These are phyloP conservation scores for Andrena flavipes DNA, from an alignment of 2,888 invertebrate genomes.

Conservation along the genomic window DNA sequence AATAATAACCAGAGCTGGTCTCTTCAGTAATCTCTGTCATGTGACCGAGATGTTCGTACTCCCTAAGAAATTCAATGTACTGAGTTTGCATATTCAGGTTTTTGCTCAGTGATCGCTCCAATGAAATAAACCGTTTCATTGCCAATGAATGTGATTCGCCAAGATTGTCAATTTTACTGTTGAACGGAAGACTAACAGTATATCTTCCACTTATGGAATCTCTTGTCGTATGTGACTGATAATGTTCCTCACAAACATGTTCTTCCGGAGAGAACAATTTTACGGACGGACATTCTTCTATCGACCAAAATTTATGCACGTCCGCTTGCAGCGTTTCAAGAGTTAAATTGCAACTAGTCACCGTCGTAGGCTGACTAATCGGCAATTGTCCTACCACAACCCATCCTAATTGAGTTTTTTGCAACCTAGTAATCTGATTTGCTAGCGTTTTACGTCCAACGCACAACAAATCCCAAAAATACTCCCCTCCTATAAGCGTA, in stretches of 20 bases:
- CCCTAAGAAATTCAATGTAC: background rate
- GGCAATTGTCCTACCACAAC: background rate
- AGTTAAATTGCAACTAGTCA: background rate
- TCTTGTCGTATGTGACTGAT: background rate
- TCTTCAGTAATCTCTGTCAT: background rate
- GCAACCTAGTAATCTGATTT: background rate
- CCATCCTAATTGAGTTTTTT: slow-evolving; percentile 1
- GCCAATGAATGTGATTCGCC: background rate
- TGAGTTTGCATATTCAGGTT: background rate
- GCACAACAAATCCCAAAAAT: slow-evolving; percentile 6
- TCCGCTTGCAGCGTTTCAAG: background rate
- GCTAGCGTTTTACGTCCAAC: background rate
- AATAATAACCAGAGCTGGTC: background rate
- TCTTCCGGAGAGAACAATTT: background rate
- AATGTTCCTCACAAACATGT: background rate
- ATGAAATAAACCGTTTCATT: background rate
- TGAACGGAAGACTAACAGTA: background rate
- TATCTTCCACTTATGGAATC: background rate
- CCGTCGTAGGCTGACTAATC: background rate
- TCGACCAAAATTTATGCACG: background rate
- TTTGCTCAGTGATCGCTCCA: background rate
- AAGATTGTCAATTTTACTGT: background rate
- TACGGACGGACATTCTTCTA: background rate
- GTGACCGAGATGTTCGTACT: background rate
- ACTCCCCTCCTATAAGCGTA: background rate